Evolutionary conservation across 2,113 vertebrate genomes (phyloP).

Genomic region (Apaloderma vittatum): DNA sequence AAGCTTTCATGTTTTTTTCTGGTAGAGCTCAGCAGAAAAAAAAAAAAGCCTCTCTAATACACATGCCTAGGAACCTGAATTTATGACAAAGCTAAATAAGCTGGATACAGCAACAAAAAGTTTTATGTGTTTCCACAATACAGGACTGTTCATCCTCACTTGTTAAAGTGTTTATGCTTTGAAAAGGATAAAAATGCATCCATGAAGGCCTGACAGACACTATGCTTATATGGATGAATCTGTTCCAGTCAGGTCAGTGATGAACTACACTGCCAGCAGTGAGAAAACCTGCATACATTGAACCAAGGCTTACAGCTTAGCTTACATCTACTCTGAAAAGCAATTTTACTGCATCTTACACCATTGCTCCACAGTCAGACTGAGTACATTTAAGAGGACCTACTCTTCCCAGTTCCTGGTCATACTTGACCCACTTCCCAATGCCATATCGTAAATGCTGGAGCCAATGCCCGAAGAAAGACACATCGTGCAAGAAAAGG

Average conservation of each 20-base stretch:
- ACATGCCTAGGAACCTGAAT: background rate
- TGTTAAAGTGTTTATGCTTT: background rate
- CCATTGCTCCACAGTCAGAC: background rate
- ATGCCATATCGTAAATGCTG: background rate
- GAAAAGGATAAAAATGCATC: background rate
- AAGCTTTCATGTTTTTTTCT: background rate
- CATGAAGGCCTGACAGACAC: background rate
- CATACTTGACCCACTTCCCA: background rate
- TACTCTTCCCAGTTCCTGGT: background rate
- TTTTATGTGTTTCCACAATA: background rate
- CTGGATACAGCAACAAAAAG: background rate
- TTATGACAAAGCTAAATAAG: background rate
- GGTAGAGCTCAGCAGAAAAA: background rate
- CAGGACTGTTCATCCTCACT: background rate
- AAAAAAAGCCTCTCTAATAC: background rate
- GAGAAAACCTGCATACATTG: fast-evolving
- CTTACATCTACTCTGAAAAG: background rate
- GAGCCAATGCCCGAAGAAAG: background rate
- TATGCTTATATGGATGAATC: background rate
- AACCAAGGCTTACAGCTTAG: background rate
- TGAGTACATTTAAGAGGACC: background rate
- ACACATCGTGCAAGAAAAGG: fast-evolving
- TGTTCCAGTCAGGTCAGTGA: background rate
- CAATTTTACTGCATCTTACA: background rate
- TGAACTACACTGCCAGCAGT: background rate